Conservation (phyloP, 2,888 invertebrate genomes). For the Clostera curtula region DNA sequence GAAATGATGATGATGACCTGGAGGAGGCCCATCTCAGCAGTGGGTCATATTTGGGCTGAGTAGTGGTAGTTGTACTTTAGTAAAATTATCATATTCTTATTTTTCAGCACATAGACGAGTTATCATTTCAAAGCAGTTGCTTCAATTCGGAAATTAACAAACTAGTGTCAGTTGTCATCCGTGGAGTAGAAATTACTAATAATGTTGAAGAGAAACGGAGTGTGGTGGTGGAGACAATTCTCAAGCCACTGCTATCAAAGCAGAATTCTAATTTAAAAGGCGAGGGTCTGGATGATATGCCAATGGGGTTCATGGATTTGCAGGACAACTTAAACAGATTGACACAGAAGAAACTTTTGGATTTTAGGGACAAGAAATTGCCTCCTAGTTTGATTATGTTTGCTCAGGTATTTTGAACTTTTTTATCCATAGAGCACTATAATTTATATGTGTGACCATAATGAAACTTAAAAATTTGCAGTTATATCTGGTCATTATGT, state of each 20-base stretch:
- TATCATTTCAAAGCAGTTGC: slow-evolving; percentile 89
- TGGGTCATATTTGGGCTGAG: no score
- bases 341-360: slow-evolving; percentile 54
- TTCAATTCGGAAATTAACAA: slow-evolving; percentile 92
- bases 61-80: neutral
- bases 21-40: no score
- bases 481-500: no score
- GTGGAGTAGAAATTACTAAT: slow-evolving; percentile 87
- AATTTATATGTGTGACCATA: no score
- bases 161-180: slow-evolving; percentile 86
- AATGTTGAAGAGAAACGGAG: slow-evolving; percentile 75
- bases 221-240: slow-evolving; percentile 60
- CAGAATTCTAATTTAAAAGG: slow-evolving; percentile 50
- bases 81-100: slow-evolving; percentile 3
- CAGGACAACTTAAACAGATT: slow-evolving; percentile 29
- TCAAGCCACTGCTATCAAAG: slow-evolving; percentile 64
- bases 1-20: no score
- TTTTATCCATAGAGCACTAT: no score
- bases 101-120: slow-evolving; percentile 86
- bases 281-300: slow-evolving; percentile 24
- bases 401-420: slow-evolving; percentile 91
- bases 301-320: slow-evolving; percentile 19
- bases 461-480: no score
- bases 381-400: slow-evolving; percentile 87
- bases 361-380: slow-evolving; percentile 84